These are phyloP conservation scores for Trichacis sp. DNA, from an alignment of 2,888 invertebrate genomes.

Conservation along the genomic window DNA sequence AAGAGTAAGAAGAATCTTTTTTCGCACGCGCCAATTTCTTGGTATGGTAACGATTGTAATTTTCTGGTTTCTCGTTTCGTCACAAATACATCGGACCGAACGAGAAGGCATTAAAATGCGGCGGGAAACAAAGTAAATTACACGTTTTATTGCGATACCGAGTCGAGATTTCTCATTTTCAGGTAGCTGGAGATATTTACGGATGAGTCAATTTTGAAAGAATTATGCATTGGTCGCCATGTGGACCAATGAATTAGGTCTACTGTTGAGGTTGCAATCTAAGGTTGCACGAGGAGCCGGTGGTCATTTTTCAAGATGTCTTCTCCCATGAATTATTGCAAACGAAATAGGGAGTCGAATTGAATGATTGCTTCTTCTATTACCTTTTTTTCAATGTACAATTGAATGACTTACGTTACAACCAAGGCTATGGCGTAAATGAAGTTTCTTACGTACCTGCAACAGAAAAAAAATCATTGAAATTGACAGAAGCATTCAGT, in stretches of 20 bases:
- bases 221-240: conserved; percentile 41
- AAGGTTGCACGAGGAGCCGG: conserved; percentile 65
- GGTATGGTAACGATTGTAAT: not conserved
- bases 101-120: too few species aligned
- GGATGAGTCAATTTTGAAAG: conserved; percentile 40
- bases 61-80: not conserved
- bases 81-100: not conserved
- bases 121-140: not conserved
- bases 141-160: not conserved
- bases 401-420: not conserved
- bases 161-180: not conserved
- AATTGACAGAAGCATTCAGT: too few species aligned
- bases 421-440: not conserved
- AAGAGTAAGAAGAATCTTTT: too few species aligned
- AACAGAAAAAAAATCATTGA: conserved; percentile 56
- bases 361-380: conserved; percentile 52
- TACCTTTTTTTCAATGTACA: not conserved
- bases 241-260: conserved; percentile 51
- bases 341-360: conserved; percentile 63
- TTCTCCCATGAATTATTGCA: conserved; percentile 65
- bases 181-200: conserved; percentile 4
- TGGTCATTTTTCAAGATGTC: conserved; percentile 66
- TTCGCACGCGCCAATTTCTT: too few species aligned
- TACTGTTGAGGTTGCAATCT: conserved; percentile 57
- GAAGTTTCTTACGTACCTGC: conserved; percentile 61